Base-by-base conservation (phyloP, 2,113 vertebrate genomes). In the Pluvialis apricaria region DNA sequence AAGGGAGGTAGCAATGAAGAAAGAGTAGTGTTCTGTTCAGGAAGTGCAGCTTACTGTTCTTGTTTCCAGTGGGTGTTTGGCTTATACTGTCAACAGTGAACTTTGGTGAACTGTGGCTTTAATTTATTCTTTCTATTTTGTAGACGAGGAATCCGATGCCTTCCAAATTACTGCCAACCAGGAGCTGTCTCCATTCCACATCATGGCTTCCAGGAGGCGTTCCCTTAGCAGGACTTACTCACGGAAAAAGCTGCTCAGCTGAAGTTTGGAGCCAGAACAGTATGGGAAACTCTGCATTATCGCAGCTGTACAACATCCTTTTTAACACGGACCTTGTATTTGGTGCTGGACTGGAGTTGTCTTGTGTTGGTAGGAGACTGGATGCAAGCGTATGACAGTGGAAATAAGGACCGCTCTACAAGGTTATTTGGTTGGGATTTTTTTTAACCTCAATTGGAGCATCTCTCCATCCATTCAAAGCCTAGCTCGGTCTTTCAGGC, bases 221-320 rank as follows among this genome's bases (percentile, higher is more conserved):
- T 87, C 91, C 68, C 76, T 96, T 51, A 96, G 96, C 83, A 98
- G 96, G 93, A 98, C 96, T 34, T 99, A 98, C 91, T 99, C 98
- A n/a, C 97, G 99, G 91, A 99, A 99, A 97, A 99, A 98, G 89
- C 98, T 99, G 38, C 94, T 99, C 11, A 97, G 96, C 86, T 98
- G 94, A 97, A 86, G 57, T 44, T 24, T 54, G 68, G 75, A 75
- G 81, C 31, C 40, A 62, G 49, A 49, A 61, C 15, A 68, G 32
- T 15, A 28, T 15, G 40, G 73, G 54, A 52, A 81, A 45, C 6
- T n/a, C n/a, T 17, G 6, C 7, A 5, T 85, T 92, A 72, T 66
- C 38, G 42, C 45, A 66, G 36, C 66, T 91, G 51, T 49, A 44
- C 32, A 44, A 32, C 1, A 4, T 20, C 2, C 14, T 21, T 91